These are phyloP conservation scores for Enteromius treurensis DNA, from an alignment of 2,797 vertebrate genomes.

Conservation along the genomic window DNA sequence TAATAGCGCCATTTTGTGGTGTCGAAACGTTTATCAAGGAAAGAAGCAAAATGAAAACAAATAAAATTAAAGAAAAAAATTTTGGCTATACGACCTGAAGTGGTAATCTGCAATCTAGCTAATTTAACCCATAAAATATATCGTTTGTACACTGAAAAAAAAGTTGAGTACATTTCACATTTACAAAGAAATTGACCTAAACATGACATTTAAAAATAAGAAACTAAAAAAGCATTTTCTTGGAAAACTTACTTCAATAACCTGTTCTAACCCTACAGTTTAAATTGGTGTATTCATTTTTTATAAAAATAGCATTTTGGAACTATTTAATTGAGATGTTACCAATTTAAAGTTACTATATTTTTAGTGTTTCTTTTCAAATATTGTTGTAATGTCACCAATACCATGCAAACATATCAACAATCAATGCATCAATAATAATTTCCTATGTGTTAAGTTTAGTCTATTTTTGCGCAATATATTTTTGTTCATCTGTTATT, in stretches of 20 bases:
- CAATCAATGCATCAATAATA: not conserved
- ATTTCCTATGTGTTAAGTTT: not conserved
- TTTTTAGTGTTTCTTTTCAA: not conserved
- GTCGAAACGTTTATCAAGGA: constrained; percentile 12
- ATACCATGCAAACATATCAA: not conserved
- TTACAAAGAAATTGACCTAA: not conserved
- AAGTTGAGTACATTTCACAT: not conserved
- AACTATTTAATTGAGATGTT: not conserved
- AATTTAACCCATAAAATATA: not conserved
- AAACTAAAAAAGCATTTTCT: not conserved
- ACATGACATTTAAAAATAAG: not conserved
- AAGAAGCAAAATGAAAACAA: not conserved
- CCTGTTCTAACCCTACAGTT: not conserved
- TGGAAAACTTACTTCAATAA: not conserved
- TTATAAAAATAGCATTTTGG: not conserved
- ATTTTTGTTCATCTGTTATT: not conserved
- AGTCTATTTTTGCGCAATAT: not conserved
- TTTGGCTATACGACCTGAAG: not conserved
- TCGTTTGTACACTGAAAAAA: not conserved
- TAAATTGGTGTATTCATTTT: not conserved
- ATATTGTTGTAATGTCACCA: not conserved
- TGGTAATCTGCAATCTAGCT: not conserved
- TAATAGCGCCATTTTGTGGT: not conserved
- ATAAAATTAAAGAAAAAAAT: not conserved
- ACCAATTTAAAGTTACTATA: not conserved